These are phyloP conservation scores for Nephrotoma flavescens DNA, from an alignment of 2,888 invertebrate species.

Conservation along the genomic window DNA sequence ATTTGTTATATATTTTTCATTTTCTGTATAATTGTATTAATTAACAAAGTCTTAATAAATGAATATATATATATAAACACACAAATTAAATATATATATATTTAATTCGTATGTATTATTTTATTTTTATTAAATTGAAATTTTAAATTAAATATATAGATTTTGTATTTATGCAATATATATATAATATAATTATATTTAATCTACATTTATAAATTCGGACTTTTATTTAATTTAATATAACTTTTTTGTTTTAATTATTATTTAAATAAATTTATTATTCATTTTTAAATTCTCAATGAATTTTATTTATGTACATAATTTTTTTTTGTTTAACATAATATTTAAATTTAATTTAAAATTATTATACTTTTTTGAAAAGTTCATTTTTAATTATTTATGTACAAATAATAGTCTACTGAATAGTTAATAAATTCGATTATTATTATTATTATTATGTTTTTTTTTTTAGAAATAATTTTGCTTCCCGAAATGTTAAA, in stretches of 20 bases:
- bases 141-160: conserved; percentile 1
- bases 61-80: background rate
- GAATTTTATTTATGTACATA: conserved; percentile 11
- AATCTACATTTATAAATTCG: conserved; percentile 20
- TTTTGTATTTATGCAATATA: conserved; percentile 10
- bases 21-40: conserved; percentile 8
- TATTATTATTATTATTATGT: background rate
- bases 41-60: conserved; percentile 8
- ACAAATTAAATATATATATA: conserved; percentile 3
- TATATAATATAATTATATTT: conserved; percentile 13
- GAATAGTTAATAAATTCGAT: background rate
- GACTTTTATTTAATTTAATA: conserved; percentile 14
- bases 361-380: background rate
- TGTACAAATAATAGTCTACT: background rate
- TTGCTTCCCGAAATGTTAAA: background rate
- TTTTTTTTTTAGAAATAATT: background rate
- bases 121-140: conserved; percentile 10
- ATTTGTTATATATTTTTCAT: conserved; percentile 10
- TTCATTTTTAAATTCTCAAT: conserved; percentile 5
- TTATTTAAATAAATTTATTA: conserved; percentile 14
- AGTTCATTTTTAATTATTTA: background rate
- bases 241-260: conserved; percentile 13
- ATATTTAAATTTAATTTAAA: conserved; percentile 4
- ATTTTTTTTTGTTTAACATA: conserved; percentile 9
- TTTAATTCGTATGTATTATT: conserved; percentile 7